Percentiles rank a stretch among this genome's conserved stretches.
Conservation (phyloP, 1,140 invertebrate genomes). For the Drosophila lacteicornis region DNA sequence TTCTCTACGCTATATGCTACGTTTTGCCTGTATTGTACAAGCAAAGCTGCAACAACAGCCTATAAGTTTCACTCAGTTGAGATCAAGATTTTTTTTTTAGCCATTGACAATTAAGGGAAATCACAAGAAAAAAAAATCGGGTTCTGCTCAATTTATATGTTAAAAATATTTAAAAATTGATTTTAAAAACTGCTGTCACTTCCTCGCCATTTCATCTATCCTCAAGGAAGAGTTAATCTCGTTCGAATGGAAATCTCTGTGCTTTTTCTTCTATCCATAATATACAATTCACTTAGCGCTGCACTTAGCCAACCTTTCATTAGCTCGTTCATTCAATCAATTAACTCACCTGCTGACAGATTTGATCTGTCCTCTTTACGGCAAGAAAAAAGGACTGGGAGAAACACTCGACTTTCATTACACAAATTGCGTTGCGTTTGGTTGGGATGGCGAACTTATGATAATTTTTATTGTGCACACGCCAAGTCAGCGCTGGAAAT, state of each 20-base stretch:
- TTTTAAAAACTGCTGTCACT: neutral
- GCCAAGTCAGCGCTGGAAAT: slow-evolving; percentile 34
- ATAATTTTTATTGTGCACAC: slow-evolving; percentile 59
- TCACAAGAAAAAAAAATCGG: no score
- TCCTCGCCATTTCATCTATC: neutral
- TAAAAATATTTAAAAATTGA: no score
- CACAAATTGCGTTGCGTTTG: slow-evolving; percentile 59
- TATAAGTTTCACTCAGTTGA: no score
- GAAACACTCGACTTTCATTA: slow-evolving; percentile 60
- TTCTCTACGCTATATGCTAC: no score
- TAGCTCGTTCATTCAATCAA: slow-evolving; percentile 28
- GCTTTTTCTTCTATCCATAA: neutral
- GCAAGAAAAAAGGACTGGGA: neutral
- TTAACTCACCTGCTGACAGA: slow-evolving; percentile 36
- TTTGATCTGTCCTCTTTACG: slow-evolving; percentile 3
- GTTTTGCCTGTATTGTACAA: no score
- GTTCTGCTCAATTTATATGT: no score
- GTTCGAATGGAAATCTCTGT: neutral
- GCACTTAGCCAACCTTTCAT: slow-evolving; percentile 22
- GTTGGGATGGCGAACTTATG: slow-evolving; percentile 46
- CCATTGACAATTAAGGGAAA: no score
- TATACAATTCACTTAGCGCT: slow-evolving; percentile 13
- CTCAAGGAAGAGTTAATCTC: neutral
- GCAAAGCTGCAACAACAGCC: no score
- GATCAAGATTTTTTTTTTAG: no score